phyloP scores from a whole-genome alignment of 1,140 invertebrate genomes.

The Drosophila subobscura region DNA sequence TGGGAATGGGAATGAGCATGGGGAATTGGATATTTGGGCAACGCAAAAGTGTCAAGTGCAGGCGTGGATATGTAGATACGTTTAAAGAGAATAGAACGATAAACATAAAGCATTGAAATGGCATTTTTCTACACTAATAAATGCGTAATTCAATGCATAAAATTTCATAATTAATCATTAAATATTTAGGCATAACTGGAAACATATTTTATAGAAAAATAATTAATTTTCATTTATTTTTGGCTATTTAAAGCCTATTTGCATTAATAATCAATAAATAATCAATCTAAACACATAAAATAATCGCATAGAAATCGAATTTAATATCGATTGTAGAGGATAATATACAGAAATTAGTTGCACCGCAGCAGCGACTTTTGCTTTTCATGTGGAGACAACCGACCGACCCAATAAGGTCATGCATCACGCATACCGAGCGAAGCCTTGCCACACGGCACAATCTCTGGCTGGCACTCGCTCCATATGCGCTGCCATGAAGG shows the following conservation, averaged over 20 bases:
- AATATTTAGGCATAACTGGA: too few relatives aligned
- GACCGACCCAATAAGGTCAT: constrained; percentile 34
- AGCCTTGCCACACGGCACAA: constrained; percentile 31
- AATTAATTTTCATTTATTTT: too few relatives aligned
- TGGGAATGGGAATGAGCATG: background rate
- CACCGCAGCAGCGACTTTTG: background rate
- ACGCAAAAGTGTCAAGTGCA: constrained; percentile 46
- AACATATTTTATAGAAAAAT: too few relatives aligned
- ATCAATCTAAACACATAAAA: too few relatives aligned
- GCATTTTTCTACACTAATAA: too few relatives aligned
- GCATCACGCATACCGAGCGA: constrained; percentile 17
- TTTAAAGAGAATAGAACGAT: background rate
- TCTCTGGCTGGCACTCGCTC: constrained; percentile 21
- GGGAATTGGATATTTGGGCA: background rate
- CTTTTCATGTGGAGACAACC: constrained; percentile 20
- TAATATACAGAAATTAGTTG: background rate
- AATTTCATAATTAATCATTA: too few relatives aligned
- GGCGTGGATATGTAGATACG: constrained; percentile 14
- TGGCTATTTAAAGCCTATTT: too few relatives aligned
- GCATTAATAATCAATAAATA: too few relatives aligned
- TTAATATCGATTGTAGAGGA: too few relatives aligned
- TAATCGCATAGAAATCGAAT: too few relatives aligned
- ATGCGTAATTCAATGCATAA: too few relatives aligned
- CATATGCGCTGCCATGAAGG: constrained; percentile 15
- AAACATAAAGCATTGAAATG: constrained; percentile 16